Evolutionary conservation across 2,888 invertebrate genomes (phyloP), one percentile per base, ranked within the genome.

Genomic region (Leucoma salicis): DNA sequence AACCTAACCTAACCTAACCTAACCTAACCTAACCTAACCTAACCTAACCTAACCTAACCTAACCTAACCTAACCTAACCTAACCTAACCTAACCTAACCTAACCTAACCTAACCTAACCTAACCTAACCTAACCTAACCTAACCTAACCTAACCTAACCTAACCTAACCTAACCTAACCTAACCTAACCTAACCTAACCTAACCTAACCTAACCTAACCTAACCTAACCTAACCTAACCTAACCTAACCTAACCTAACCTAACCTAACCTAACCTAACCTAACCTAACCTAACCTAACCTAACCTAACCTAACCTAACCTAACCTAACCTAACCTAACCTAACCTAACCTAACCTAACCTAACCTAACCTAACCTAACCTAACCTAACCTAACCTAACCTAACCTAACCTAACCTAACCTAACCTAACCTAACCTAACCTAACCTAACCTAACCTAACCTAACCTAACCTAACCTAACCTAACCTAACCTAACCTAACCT

Each of bases 231-330:
- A 45, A 45, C 31, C 31, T 39, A 31, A 31, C 31, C 31, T 39
- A 39, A 39, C 38, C 31, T 31, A 31, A 39, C 31, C 38, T 39
- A 31, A 31, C 31, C 38, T 39, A 39, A 31, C 39, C 18, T 31
- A 31, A 31, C 38, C 38, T 39, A 39, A 39, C 38, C 38, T 39
- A 39, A 39, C 38, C 39, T 40, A 45, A 45, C 39, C 40, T 45
- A 39, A 40, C 45, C 43, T 43, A 43, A 42, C 43, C 52, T 46
- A 45, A 48, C 49, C 48, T 46, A 41, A 44, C 44, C 44, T 44
- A 39, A 42, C 39, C 44, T 39, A 42, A 49, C 39, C 44, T 45
- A 42, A 45, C 45, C 41, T 42, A 44, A 43, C 29, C 34, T 33
- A 42, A 25, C 37, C 38, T 38, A 43, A 38, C 43, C 35, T 34